phyloP scores from a whole-genome alignment of 2,113 vertebrate species.

The Bujurquina vittata region DNA sequence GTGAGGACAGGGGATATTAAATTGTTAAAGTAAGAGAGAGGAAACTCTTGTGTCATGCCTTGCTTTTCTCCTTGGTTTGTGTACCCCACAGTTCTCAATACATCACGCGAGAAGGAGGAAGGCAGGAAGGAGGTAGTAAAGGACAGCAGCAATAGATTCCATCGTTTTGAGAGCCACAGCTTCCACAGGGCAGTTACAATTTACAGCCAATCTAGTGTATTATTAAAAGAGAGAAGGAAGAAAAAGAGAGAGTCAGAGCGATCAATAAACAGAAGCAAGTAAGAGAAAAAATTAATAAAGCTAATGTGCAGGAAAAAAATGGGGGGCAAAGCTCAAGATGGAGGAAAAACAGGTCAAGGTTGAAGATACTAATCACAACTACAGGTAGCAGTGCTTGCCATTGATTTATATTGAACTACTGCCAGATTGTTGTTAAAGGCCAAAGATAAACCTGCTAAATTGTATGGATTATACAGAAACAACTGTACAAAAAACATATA shows the following conservation, averaged over 20 bases:
- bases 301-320: background rate
- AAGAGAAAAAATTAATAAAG: conserved; percentile 3
- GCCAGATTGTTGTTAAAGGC: background rate
- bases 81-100: conserved; percentile 46
- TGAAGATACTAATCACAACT: background rate
- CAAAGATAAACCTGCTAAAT: too few relatives aligned
- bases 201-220: background rate
- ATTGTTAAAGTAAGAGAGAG: conserved; percentile 11
- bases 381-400: background rate
- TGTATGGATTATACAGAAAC: background rate
- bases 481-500: background rate
- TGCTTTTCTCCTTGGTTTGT: background rate
- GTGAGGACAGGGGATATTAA: background rate
- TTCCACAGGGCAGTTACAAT: conserved; percentile 22
- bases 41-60: background rate
- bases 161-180: conserved; percentile 15
- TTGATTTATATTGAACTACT: background rate
- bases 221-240: conserved; percentile 11
- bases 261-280: background rate
- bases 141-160: background rate
- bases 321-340: background rate
- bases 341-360: background rate
- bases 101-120: conserved; percentile 8
- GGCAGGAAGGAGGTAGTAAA: background rate
- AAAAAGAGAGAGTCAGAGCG: background rate